Percentiles rank a stretch among this genome's conserved stretches.
Conservation (phyloP, 2,113 vertebrate genomes). For the Brachirus orientalis region DNA sequence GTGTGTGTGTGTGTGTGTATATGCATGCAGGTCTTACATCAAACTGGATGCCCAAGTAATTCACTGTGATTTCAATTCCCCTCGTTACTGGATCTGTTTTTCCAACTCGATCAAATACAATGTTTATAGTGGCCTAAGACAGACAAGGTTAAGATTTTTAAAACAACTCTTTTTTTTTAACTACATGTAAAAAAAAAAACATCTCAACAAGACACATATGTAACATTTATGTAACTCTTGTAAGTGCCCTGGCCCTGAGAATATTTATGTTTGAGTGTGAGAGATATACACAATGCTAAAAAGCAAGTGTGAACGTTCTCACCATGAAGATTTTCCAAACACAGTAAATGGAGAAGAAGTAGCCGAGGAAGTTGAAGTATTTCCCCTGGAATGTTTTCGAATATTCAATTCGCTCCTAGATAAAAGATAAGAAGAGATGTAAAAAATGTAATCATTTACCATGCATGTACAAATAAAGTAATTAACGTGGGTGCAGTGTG, state of each 20-base stretch:
- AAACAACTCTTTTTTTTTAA: neutral
- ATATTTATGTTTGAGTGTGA: neutral
- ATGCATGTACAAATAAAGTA: neutral
- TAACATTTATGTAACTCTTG: no score
- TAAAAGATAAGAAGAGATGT: constrained; percentile 19
- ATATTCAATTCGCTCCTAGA: constrained; percentile 96
- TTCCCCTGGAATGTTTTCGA: constrained; percentile 99
- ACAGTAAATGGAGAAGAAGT: constrained; percentile 99
- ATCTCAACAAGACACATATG: no score
- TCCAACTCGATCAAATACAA: constrained; percentile 97
- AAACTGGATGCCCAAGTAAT: constrained; percentile 98
- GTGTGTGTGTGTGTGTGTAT: constrained; percentile 12
- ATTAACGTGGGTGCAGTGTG: constrained; percentile 1
- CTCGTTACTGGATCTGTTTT: constrained; percentile 98
- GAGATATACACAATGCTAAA: neutral
- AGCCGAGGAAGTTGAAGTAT: constrained; percentile 98
- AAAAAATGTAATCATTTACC: constrained; percentile 12
- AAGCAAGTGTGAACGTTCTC: constrained; percentile 57
- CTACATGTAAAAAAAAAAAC: neutral
- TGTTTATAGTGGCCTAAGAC: constrained; percentile 96
- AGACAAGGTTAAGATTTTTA: neutral
- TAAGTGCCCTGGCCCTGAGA: neutral
- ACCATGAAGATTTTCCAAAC: constrained; percentile 99
- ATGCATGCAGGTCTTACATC: constrained; percentile 85
- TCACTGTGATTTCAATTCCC: constrained; percentile 99